These are phyloP conservation scores for Globodera rostochiensis DNA, from an alignment of 1,140 invertebrate species.

Conservation along the genomic window DNA sequence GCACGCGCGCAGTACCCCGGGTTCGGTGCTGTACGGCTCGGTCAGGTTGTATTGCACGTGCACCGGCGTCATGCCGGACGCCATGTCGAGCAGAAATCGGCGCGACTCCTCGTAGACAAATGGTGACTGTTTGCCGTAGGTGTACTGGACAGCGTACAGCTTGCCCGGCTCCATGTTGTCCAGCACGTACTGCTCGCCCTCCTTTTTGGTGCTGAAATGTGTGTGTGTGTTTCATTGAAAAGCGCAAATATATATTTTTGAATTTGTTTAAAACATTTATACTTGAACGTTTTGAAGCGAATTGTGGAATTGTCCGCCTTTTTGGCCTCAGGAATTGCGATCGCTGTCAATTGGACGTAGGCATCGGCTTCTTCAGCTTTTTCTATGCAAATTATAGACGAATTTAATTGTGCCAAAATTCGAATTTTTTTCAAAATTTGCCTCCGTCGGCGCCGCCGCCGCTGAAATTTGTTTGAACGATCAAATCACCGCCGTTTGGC, in stretches of 20 bases:
- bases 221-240: no score
- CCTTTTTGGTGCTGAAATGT: conserved; percentile 40
- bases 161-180: conserved; percentile 47
- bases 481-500: conserved; percentile 19
- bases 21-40: conserved; percentile 16
- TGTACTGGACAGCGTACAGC: conserved; percentile 60
- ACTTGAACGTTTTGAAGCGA: conserved; percentile 51
- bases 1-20: conserved; percentile 1
- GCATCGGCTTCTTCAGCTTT: conserved; percentile 42
- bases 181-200: conserved; percentile 47
- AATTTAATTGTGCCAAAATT: background rate
- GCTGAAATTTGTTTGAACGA: conserved; percentile 48
- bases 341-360: conserved; percentile 53
- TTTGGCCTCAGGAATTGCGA: conserved; percentile 34
- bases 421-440: background rate
- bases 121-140: conserved; percentile 58
- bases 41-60: conserved; percentile 35
- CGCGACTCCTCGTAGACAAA: conserved; percentile 59
- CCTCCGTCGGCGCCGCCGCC: conserved; percentile 21
- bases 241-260: conserved; percentile 14
- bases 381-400: background rate
- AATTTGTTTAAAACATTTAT: conserved; percentile 9
- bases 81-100: conserved; percentile 58
- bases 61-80: conserved; percentile 32
- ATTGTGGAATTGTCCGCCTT: conserved; percentile 32